Evolutionary conservation across 2,113 vertebrate species (phyloP).

Genomic region (Cervus canadensis): DNA sequence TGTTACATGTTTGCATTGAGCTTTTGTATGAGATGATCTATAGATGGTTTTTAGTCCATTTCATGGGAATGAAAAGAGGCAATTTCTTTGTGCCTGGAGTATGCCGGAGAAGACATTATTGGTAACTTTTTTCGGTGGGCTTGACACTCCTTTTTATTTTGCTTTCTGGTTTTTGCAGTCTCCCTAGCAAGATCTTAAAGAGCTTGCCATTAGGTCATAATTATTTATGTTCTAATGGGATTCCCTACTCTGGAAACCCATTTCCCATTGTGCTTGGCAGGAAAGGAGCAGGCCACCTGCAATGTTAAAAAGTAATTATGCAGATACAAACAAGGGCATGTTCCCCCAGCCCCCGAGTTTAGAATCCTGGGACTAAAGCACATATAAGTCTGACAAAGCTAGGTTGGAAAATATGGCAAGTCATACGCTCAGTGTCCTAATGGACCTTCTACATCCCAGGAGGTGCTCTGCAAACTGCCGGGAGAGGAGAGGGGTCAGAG

Average conservation of each 20-base stretch:
- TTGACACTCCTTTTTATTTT: neutral
- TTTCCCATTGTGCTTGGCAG: slow-evolving; percentile 27
- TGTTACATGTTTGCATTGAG: neutral
- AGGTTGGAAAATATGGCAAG: accelerated
- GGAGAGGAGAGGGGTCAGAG: neutral
- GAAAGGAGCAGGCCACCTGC: slow-evolving; percentile 6
- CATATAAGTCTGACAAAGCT: neutral
- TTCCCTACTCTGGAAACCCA: neutral
- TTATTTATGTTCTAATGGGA: slow-evolving; percentile 19
- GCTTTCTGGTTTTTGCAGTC: neutral
- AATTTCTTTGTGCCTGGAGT: neutral
- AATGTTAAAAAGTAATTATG: neutral
- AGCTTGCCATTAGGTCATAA: neutral
- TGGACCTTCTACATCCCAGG: accelerated
- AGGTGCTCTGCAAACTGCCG: neutral
- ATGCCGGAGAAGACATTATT: neutral
- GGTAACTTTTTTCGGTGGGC: neutral
- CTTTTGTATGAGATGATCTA: neutral
- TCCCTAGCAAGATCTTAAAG: neutral
- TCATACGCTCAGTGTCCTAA: neutral
- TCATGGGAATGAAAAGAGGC: neutral
- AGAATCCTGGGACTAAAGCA: neutral
- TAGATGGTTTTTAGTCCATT: neutral
- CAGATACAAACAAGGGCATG: neutral
- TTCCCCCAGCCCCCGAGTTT: neutral